Conservation (phyloP, 2,113 vertebrate species). For the Porphyrio hochstetteri region DNA sequence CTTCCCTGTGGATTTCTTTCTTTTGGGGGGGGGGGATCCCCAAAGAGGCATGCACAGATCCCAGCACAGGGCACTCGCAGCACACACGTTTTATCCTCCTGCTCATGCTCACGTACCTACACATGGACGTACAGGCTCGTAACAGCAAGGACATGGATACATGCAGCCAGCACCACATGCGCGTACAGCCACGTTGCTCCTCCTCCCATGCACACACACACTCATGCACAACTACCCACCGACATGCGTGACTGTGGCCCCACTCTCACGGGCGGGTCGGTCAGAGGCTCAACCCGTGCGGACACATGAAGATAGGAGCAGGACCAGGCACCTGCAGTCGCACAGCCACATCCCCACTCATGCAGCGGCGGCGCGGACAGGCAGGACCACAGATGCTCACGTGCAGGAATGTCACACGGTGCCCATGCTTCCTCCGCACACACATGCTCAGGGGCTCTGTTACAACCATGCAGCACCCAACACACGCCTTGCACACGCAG, state of each 20-base stretch:
- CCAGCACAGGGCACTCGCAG: background rate
- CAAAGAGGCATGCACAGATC: background rate
- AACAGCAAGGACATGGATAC: background rate
- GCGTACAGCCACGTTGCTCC: background rate
- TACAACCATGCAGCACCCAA: fast-evolving
- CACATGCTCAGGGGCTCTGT: background rate
- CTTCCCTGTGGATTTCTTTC: background rate
- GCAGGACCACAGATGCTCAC: background rate
- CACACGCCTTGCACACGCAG: fast-evolving
- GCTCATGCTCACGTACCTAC: background rate
- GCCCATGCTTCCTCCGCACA: background rate
- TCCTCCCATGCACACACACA: background rate
- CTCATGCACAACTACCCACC: background rate
- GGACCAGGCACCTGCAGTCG: background rate
- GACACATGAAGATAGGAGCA: background rate
- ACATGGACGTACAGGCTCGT: fast-evolving
- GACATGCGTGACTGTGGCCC: background rate
- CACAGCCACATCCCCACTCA: background rate
- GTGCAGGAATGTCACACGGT: background rate
- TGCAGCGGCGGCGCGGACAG: background rate
- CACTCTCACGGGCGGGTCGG: background rate
- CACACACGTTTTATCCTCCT: background rate
- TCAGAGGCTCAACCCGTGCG: background rate
- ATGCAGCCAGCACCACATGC: background rate
- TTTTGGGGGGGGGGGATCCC: background rate